A percentile compares a stretch with the other conserved stretches of the same genome.
phyloP scores from a whole-genome alignment of 2,888 invertebrate species.

The Callyntrura guangdongensis region DNA sequence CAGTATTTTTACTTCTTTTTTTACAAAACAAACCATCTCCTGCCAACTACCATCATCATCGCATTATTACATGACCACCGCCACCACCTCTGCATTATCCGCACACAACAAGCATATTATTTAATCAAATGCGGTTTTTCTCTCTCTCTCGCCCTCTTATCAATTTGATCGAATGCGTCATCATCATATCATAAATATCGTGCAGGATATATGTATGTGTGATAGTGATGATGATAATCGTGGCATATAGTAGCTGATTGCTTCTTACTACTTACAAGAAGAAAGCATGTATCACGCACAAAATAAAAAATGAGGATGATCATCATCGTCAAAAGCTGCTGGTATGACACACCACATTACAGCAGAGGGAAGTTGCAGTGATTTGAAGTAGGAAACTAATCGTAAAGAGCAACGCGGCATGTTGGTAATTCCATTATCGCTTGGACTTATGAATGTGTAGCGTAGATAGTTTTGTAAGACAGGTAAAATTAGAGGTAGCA shows the following conservation, averaged over 20 bases:
- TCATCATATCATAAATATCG: too few species aligned
- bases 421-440: constrained; percentile 18
- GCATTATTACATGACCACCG: too few species aligned
- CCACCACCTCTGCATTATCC: not conserved
- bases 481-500: constrained; percentile 18
- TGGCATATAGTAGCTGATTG: not conserved
- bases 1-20: too few species aligned
- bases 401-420: constrained; percentile 30
- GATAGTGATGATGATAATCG: too few species aligned
- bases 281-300: constrained; percentile 19
- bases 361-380: constrained; percentile 11
- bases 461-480: not conserved
- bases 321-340: too few species aligned
- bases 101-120: constrained; percentile 46
- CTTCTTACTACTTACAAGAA: not conserved
- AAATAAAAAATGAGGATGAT: constrained; percentile 41
- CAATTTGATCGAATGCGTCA: constrained; percentile 55
- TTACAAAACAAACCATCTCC: not conserved
- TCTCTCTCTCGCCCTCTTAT: too few species aligned
- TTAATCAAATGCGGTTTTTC: constrained; percentile 63
- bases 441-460: not conserved
- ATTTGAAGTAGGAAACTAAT: constrained; percentile 1
- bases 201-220: too few species aligned
- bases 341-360: too few species aligned
- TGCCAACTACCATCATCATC: not conserved